A percentile compares a stretch with the other conserved stretches of the same genome.
These are phyloP conservation scores for Ophion obscuratus DNA, from an alignment of 2,888 invertebrate genomes.

Conservation along the genomic window DNA sequence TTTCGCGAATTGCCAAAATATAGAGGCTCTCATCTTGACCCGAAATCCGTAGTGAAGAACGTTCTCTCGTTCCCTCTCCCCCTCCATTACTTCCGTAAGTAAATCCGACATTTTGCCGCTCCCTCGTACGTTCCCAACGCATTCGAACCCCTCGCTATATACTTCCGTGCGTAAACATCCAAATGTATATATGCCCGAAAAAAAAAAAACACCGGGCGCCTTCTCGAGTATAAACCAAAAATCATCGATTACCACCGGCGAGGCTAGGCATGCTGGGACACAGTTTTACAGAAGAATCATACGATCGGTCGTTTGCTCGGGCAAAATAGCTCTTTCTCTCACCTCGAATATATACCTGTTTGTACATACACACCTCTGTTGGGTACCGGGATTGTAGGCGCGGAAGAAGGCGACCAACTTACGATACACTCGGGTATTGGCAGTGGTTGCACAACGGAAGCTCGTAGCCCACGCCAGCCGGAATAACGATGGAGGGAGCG, in stretches of 20 bases:
- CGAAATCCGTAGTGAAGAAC: too few species aligned
- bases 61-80: too few species aligned
- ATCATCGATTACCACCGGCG: constrained; percentile 64
- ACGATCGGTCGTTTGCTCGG: constrained; percentile 28
- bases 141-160: too few species aligned
- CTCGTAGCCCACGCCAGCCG: constrained; percentile 45
- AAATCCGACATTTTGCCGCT: too few species aligned
- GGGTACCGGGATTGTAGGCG: constrained; percentile 11
- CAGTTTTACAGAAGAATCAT: constrained; percentile 19
- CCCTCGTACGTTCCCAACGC: too few species aligned
- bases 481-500: constrained; percentile 52
- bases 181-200: too few species aligned
- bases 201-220: too few species aligned
- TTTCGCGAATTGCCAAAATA: too few species aligned
- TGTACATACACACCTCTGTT: constrained; percentile 3
- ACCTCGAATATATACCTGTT: not conserved
- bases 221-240: too few species aligned
- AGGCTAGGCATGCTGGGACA: constrained; percentile 11
- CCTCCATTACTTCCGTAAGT: too few species aligned
- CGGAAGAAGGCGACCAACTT: constrained; percentile 15
- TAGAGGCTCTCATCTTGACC: too few species aligned
- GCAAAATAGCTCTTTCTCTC: constrained; percentile 24
- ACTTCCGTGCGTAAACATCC: too few species aligned
- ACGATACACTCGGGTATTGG: constrained; percentile 37
- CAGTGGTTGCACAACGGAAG: constrained; percentile 38